phyloP scores from a whole-genome alignment of 2,888 invertebrate genomes.

The Cantharis rustica region DNA sequence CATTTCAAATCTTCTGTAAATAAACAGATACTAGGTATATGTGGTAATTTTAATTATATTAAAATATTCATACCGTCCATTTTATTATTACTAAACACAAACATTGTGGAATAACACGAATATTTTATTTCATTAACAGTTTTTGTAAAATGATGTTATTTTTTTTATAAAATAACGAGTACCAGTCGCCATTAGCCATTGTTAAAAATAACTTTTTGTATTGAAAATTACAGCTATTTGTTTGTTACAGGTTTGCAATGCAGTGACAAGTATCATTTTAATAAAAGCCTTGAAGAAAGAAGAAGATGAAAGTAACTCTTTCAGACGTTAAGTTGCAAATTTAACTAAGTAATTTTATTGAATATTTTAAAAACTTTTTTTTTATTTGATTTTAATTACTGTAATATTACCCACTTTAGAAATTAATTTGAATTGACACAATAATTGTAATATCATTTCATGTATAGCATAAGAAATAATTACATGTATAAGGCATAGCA shows the following conservation, averaged over 20 bases:
- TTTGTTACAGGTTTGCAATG: slow-evolving; percentile 67
- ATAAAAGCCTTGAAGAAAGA: slow-evolving; percentile 78
- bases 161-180: not conserved
- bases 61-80: not conserved
- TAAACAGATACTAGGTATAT: not conserved
- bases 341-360: not conserved
- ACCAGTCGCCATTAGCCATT: not conserved
- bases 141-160: not conserved
- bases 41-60: not conserved
- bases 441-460: not conserved
- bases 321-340: slow-evolving; percentile 35
- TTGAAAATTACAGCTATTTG: slow-evolving; percentile 11
- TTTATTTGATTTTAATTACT: not conserved
- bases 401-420: not conserved
- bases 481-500: not conserved
- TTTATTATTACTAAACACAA: not conserved
- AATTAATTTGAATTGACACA: not conserved
- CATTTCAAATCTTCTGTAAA: not conserved
- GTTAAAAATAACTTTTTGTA: not conserved
- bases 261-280: slow-evolving; percentile 71
- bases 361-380: not conserved
- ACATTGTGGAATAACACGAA: not conserved
- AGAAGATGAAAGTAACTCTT: slow-evolving; percentile 65
- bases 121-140: not conserved
- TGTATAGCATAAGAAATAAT: not conserved